Conservation (phyloP, 2,888 invertebrate species). For the Deilephila elpenor region DNA sequence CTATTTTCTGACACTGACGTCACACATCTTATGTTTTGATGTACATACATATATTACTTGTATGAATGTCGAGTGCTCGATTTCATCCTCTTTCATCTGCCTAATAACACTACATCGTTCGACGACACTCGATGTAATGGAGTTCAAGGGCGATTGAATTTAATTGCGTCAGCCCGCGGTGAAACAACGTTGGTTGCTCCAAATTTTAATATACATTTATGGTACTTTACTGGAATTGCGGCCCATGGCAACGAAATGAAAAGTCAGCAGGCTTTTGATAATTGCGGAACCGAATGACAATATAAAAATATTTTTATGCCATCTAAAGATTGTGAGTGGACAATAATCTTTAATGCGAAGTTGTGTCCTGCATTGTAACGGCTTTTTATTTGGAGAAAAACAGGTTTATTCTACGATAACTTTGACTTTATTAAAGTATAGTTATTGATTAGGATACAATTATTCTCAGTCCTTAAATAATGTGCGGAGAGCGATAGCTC, state of each 20-base stretch:
- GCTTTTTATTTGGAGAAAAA: not conserved
- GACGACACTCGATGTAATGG: not conserved
- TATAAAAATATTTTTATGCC: conserved; percentile 6
- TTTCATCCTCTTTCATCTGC: not conserved
- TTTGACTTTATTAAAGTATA: too few species aligned
- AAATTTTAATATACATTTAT: conserved; percentile 28
- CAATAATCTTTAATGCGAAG: not conserved
- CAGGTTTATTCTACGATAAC: too few species aligned
- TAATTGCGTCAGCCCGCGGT: conserved; percentile 20
- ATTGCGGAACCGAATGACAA: not conserved
- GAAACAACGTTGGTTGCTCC: not conserved
- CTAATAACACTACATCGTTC: not conserved
- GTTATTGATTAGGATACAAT: too few species aligned
- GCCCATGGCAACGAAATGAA: conserved; percentile 9
- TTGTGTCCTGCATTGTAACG: not conserved
- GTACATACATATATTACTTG: too few species aligned
- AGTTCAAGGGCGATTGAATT: conserved; percentile 26
- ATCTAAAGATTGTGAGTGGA: not conserved
- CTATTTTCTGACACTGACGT: too few species aligned
- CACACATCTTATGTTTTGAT: too few species aligned
- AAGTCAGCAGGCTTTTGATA: not conserved
- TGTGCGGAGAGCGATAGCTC: too few species aligned
- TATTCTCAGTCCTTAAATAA: too few species aligned
- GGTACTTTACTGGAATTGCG: conserved; percentile 4
- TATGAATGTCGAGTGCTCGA: not conserved